These are phyloP conservation scores for Camptogramma bilineatum DNA, from an alignment of 2,888 invertebrate genomes.

Conservation along the genomic window DNA sequence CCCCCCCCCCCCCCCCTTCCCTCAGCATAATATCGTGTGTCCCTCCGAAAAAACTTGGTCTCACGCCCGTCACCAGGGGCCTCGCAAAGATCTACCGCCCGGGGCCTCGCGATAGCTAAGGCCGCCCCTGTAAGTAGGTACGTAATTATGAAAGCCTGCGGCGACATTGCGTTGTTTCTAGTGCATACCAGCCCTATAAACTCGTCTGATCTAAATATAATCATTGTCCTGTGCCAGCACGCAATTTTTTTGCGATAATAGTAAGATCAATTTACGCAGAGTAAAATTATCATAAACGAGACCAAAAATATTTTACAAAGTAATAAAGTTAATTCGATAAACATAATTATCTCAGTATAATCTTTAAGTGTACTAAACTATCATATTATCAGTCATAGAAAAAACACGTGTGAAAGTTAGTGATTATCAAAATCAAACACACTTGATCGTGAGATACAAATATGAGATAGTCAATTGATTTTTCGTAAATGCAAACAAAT, in stretches of 20 bases:
- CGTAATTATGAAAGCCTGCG: slow-evolving; percentile 63
- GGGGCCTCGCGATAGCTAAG: too few species aligned
- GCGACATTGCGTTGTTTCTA: slow-evolving; percentile 62
- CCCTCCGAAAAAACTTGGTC: too few species aligned
- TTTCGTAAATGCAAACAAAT: slow-evolving; percentile 46
- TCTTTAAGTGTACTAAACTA: neutral
- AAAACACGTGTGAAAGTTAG: slow-evolving; percentile 37
- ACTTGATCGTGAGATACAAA: slow-evolving; percentile 39
- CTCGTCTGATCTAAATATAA: slow-evolving; percentile 52
- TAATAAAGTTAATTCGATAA: too few species aligned
- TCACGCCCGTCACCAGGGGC: too few species aligned
- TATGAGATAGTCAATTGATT: slow-evolving; percentile 29
- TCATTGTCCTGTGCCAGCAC: slow-evolving; percentile 42
- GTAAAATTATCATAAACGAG: neutral
- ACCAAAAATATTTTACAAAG: neutral
- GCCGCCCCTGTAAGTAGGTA: too few species aligned
- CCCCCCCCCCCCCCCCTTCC: too few species aligned
- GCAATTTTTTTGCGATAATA: slow-evolving; percentile 22
- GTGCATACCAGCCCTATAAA: slow-evolving; percentile 50
- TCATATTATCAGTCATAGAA: slow-evolving; percentile 4
- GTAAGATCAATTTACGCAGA: slow-evolving; percentile 10
- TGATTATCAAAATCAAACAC: slow-evolving; percentile 37
- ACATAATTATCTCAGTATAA: neutral
- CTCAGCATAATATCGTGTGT: too few species aligned
- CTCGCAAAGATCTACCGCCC: too few species aligned